A percentile compares a stretch with the other conserved stretches of the same genome.
Conservation (phyloP, 2,888 invertebrate genomes). For the Pachymerium ferrugineum region DNA sequence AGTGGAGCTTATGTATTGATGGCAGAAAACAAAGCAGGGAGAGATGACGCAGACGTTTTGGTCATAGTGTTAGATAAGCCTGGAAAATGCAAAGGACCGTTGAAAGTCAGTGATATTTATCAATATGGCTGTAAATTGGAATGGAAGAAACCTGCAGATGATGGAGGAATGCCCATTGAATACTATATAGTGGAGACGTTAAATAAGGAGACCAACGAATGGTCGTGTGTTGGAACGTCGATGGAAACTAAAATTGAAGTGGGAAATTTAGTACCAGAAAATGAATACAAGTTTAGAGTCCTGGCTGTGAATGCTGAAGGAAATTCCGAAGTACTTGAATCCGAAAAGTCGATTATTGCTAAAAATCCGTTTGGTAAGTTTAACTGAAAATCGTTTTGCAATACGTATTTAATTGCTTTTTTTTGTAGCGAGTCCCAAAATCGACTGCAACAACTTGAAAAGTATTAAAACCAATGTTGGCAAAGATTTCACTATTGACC, state of each 20-base stretch:
- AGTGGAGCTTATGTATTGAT: conserved; percentile 77
- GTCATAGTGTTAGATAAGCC: conserved; percentile 71
- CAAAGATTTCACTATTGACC: conserved; percentile 81
- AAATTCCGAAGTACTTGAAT: conserved; percentile 73
- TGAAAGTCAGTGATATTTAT: conserved; percentile 85
- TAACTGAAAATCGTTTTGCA: background rate
- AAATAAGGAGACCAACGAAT: conserved; percentile 67
- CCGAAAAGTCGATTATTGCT: conserved; percentile 82
- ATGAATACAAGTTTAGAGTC: conserved; percentile 55
- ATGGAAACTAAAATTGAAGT: conserved; percentile 71
- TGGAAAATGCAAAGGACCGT: conserved; percentile 85
- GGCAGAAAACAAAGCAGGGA: conserved; percentile 83
- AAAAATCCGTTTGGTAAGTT: conserved; percentile 92
- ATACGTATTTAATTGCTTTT: conserved; percentile 39
- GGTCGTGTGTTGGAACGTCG: conserved; percentile 66
- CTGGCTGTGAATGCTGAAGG: conserved; percentile 55
- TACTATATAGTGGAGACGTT: conserved; percentile 90
- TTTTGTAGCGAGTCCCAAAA: conserved; percentile 92
- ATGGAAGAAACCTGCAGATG: conserved; percentile 94
- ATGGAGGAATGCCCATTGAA: conserved; percentile 87
- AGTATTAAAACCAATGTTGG: conserved; percentile 84
- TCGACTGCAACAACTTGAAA: conserved; percentile 82
- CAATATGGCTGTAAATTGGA: conserved; percentile 92
- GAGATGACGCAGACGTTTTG: conserved; percentile 79
- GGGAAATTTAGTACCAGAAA: conserved; percentile 46